phyloP scores from a whole-genome alignment of 2,113 vertebrate genomes.

The Boulengeromyrus knoepffleri region DNA sequence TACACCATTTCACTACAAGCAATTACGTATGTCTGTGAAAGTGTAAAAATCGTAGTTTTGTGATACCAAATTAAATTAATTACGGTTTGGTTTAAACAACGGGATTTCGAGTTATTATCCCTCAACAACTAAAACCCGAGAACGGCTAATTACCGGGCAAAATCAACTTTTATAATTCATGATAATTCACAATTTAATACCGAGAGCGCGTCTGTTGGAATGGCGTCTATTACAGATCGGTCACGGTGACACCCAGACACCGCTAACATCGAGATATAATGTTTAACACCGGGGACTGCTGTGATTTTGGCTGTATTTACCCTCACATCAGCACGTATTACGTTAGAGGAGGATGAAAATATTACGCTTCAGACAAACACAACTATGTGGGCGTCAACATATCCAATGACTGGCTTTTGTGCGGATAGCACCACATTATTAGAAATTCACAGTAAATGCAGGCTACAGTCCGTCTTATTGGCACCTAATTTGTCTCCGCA shows the following conservation, averaged over 20 bases:
- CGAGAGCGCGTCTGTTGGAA: not conserved
- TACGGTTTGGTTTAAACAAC: not conserved
- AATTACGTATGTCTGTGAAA: not conserved
- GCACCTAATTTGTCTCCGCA: not conserved
- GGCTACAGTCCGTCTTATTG: not conserved
- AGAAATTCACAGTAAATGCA: not conserved
- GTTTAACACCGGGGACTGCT: not conserved
- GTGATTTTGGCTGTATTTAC: not conserved
- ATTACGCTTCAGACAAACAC: not conserved
- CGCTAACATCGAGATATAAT: not conserved
- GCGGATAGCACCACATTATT: not conserved
- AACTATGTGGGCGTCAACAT: not conserved
- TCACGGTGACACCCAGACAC: not conserved
- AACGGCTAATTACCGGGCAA: not conserved
- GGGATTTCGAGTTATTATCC: not conserved
- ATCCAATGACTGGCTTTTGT: not conserved
- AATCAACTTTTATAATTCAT: not conserved
- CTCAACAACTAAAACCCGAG: not conserved
- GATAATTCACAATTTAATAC: not conserved
- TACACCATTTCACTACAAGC: not conserved
- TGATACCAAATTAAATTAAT: not conserved
- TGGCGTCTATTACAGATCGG: not conserved
- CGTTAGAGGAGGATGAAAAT: not conserved
- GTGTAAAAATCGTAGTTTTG: not conserved
- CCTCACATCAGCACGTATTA: not conserved